Evolutionary conservation across 1,140 invertebrate species (phyloP).

Genomic region (Phortica variegata): DNA sequence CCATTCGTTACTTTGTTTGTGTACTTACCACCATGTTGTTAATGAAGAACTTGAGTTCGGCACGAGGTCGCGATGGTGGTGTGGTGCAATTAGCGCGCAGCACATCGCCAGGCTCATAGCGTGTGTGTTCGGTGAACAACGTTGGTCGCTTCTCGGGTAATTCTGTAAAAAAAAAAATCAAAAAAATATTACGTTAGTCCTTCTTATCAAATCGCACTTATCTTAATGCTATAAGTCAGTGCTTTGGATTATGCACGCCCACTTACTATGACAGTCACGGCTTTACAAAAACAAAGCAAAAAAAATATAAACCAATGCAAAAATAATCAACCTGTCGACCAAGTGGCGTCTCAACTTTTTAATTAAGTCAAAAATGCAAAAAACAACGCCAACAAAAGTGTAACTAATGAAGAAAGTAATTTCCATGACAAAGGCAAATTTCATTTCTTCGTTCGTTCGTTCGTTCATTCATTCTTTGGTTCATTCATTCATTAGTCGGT

Average conservation of each 20-base stretch:
- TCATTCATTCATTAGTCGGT: no score
- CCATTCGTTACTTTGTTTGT: no score
- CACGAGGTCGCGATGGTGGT: conserved; percentile 66
- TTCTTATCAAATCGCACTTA: background rate
- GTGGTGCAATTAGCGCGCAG: conserved; percentile 70
- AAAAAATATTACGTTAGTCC: conserved; percentile 14
- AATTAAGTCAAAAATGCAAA: conserved; percentile 44
- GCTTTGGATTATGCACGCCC: background rate
- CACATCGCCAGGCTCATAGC: conserved; percentile 68
- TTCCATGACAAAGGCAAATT: conserved; percentile 49
- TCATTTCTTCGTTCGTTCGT: no score
- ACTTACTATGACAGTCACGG: no score
- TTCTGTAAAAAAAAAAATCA: conserved; percentile 56
- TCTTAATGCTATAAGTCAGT: background rate
- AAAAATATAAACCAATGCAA: conserved; percentile 20
- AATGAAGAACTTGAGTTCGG: conserved; percentile 70
- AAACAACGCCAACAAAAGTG: conserved; percentile 28
- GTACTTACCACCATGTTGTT: conserved; percentile 76
- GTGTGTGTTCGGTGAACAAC: conserved; percentile 63
- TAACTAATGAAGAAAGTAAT: conserved; percentile 52
- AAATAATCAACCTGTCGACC: conserved; percentile 12
- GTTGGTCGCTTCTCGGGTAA: conserved; percentile 62
- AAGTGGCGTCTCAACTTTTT: conserved; percentile 42
- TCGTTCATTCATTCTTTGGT: no score
- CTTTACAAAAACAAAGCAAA: conserved; percentile 1